Conservation (phyloP, 2,113 vertebrate genomes). For the human region DNA sequence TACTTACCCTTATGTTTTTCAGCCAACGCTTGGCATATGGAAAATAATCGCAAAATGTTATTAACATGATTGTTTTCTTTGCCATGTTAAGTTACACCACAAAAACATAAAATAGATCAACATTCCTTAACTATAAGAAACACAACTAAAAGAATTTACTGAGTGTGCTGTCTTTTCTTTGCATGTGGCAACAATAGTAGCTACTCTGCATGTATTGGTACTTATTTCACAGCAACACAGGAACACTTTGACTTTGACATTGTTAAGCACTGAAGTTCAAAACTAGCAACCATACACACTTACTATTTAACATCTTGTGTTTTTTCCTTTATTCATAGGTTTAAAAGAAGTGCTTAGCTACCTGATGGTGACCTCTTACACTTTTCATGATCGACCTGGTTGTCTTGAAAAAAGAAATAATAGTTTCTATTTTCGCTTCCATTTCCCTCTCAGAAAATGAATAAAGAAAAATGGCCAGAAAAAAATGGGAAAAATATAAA, state of each 20-base stretch:
- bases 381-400: not conserved
- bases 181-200: not conserved
- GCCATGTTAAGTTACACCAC: not conserved
- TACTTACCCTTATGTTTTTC: not conserved
- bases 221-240: not conserved
- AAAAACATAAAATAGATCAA: not conserved
- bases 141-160: not conserved
- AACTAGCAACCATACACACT: not conserved
- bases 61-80: not conserved
- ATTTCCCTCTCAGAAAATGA: not conserved
- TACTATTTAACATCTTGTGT: not conserved
- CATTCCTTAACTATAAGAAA: not conserved
- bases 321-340: not conserved
- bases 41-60: not conserved
- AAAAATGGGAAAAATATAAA: not conserved
- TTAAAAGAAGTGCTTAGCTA: not conserved
- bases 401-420: not conserved
- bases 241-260: not conserved
- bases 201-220: not conserved
- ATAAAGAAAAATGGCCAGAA: not conserved
- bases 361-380: not conserved
- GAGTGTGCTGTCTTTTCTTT: not conserved
- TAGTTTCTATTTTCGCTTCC: not conserved
- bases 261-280: not conserved
- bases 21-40: not conserved